phyloP scores from a whole-genome alignment of 2,113 vertebrate genomes.

The Oriolus oriolus region DNA sequence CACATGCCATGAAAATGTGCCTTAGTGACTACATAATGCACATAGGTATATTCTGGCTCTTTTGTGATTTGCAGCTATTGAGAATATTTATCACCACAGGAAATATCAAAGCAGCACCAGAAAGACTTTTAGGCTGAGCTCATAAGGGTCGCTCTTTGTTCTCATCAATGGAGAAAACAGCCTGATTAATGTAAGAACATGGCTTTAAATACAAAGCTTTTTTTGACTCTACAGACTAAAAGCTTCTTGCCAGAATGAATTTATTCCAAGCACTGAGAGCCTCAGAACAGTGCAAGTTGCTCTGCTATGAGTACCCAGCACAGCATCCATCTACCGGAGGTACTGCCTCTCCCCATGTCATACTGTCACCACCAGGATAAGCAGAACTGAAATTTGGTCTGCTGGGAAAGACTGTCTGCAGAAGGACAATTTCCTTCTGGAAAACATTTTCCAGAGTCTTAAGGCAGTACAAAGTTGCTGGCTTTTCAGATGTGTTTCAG shows the following conservation, averaged over 20 bases:
- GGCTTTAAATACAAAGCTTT: not conserved
- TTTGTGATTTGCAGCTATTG: not conserved
- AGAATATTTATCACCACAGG: slow-evolving; percentile 14
- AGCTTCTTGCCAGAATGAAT: not conserved
- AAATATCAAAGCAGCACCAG: not conserved
- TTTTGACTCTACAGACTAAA: not conserved
- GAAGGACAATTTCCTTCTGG: not conserved
- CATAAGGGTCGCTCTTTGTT: not conserved
- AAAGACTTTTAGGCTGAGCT: not conserved
- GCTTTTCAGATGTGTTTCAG: not conserved
- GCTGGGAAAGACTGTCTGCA: not conserved
- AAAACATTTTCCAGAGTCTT: not conserved
- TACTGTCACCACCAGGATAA: not conserved
- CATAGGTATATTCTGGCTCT: not conserved
- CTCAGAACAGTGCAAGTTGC: not conserved
- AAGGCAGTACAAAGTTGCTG: not conserved
- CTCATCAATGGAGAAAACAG: not conserved
- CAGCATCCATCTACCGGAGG: not conserved
- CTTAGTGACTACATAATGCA: not conserved
- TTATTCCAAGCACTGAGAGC: not conserved
- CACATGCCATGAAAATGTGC: not conserved
- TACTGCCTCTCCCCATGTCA: not conserved
- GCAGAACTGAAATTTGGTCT: not conserved
- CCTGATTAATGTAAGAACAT: not conserved
- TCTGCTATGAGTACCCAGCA: not conserved